phyloP scores from a whole-genome alignment of 1,140 invertebrate species.

The Lepidurus apus region DNA sequence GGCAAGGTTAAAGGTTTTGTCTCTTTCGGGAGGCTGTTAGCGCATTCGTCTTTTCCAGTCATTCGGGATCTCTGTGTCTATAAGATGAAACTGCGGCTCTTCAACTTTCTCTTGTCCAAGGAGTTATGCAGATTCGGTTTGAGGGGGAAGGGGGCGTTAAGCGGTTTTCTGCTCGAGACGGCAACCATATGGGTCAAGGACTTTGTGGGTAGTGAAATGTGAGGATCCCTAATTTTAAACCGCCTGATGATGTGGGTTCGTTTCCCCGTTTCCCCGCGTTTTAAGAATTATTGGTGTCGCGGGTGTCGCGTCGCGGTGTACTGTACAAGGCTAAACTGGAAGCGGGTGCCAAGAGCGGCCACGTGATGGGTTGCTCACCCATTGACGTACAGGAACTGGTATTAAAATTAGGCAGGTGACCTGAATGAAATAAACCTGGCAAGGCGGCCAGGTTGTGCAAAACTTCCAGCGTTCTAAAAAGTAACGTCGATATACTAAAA shows the following conservation, averaged over 20 bases:
- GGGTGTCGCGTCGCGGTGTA: neutral
- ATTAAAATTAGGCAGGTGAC: conserved; percentile 14
- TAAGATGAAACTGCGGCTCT: too few relatives aligned
- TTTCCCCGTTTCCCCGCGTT: conserved; percentile 4
- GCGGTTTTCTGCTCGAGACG: neutral
- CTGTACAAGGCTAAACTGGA: neutral
- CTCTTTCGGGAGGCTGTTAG: neutral
- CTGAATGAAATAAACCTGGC: neutral
- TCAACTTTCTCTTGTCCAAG: too few relatives aligned
- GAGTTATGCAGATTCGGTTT: neutral
- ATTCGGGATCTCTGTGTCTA: too few relatives aligned
- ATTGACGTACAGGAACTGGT: neutral
- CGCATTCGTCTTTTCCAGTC: neutral
- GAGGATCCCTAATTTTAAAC: conserved; percentile 19
- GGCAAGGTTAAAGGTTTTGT: neutral
- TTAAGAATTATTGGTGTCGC: neutral
- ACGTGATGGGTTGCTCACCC: neutral
- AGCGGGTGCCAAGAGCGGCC: neutral
- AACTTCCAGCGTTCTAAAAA: too few relatives aligned
- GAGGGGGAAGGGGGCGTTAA: neutral
- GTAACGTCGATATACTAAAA: too few relatives aligned
- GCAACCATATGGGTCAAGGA: neutral
- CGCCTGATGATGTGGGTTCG: neutral
- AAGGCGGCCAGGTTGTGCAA: neutral
- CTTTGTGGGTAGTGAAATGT: neutral